These are phyloP conservation scores for Epicauta chinensis DNA, from an alignment of 1,140 invertebrate species.

Conservation along the genomic window DNA sequence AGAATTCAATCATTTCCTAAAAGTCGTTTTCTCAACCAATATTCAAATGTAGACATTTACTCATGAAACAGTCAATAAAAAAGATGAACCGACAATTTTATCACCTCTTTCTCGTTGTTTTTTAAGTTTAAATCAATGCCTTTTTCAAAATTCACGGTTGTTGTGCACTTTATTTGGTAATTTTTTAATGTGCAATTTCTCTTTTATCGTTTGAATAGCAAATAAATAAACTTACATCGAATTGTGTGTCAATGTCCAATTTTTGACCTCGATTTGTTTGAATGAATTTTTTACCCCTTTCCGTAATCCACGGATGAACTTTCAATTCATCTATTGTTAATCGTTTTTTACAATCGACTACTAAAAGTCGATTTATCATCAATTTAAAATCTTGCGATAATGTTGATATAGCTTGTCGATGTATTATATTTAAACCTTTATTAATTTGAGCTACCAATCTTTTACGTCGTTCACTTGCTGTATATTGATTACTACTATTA, in stretches of 20 bases:
- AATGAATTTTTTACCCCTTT: constrained; percentile 35
- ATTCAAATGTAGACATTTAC: no score
- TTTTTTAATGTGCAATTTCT: no score
- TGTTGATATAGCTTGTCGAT: constrained; percentile 42
- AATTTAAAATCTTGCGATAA: constrained; percentile 38
- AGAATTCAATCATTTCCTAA: no score
- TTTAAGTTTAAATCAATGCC: no score
- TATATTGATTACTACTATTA: constrained; percentile 38
- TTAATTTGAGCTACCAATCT: constrained; percentile 57
- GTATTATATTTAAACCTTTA: constrained; percentile 48
- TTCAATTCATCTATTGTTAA: constrained; percentile 33
- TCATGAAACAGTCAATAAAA: no score
- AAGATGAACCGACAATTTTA: no score
- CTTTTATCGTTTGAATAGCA: no score
- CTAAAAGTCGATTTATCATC: constrained; percentile 31
- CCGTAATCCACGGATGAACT: constrained; percentile 39
- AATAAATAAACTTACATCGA: no score
- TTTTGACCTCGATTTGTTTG: constrained; percentile 31
- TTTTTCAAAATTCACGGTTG: no score
- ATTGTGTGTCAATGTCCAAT: constrained; percentile 23
- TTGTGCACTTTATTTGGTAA: no score
- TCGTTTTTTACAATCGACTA: constrained; percentile 32
- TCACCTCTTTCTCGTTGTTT: no score
- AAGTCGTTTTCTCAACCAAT: no score
- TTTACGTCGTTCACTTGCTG: constrained; percentile 51